Base-by-base conservation (phyloP, 1,140 invertebrate genomes). In the Hestina assimilis region DNA sequence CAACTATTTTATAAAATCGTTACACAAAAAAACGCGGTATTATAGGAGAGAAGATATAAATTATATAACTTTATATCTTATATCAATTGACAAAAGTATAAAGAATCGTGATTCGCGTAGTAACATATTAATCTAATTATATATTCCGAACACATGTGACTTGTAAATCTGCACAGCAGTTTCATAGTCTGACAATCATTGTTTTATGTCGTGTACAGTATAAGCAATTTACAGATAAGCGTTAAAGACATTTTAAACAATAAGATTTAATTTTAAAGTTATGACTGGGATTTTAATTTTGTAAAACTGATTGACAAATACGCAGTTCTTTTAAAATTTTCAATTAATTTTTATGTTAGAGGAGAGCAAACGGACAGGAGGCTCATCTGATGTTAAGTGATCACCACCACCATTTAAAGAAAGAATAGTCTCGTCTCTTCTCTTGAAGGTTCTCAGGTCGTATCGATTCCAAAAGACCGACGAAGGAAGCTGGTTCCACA, bases 101-200 rank as follows among this genome's bases (percentile, higher is more conserved):
- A 46, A 55, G 12, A 46, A 23, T 28, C 31, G 52, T 35, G 29
- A 45, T 55, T 24, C 2, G 46, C 28, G 21, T 51, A 11, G 23
- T 17, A 46, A 59, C 19, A 31, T 1, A 21, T 42, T 26, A 52
- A 46, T 45, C 43, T 47, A 54, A 48, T 35, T 48, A 60, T 19
- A 29, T 50, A 60, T 60, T 45, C 42, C 43, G 19, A 47, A 11
- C 41, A 58, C 40, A 51, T 45, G 29, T 14, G n/a, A 40, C 43
- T 40, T 56, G 29, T 58, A 51, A 58, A 40, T 58, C 43, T 43
- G 7, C 20, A 45, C 46, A 38, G 46, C 31, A 24, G 45, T 24
- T 50, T 40, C 54, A 26, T 53, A 31, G n/a, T 59, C 12, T 19
- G 53, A 33, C 31, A 40, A 19, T 33, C 43, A 38, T 55, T 23